Base-by-base conservation (phyloP, 2,797 vertebrate species). In the Merluccius polli region DNA sequence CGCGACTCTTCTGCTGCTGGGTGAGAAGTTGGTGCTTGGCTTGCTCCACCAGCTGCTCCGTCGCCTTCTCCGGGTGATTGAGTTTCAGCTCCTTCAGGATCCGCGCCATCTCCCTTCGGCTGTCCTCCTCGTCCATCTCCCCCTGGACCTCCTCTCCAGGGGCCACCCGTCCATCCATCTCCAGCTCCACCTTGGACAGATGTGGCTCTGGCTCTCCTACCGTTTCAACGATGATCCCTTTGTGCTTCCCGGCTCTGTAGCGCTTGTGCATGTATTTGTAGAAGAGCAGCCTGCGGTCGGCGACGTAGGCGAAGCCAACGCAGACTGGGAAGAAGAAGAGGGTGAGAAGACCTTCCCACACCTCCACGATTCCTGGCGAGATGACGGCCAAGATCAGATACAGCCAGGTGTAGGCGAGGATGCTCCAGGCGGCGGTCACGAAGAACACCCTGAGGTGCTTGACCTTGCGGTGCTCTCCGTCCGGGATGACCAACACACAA, bases 391-490 rank as follows among this genome's bases (percentile, higher is more conserved):
- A 86, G 90, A 99, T 99, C 77, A 99, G 90, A 83, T 99, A 99
- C 0, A 99, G 95, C 98, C 98, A 99, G 33, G 90, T 95, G 81
- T 99, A 99, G 0, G 98, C 98, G 59, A 99, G 98, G 84, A 99
- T 93, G 85, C 97, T 99, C 98, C 98, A 99, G 35, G 95, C 83
- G 0, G 98, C 97, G 0, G 98, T 99, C 78, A 99, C 95, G 16
- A 99, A 98, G 88, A 99, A 99, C 68, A 98, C 98, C 5, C 97
- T 78, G 35, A 98, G 88, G 81, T 99, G 98, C 81, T 99, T 99
- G 38, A 99, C 96, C 87, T 95, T 96, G 65, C 98, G 92, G 10
- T 94, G 95, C 83, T 98, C 94, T 5, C 97, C 97, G 0, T 99
- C 95, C 0, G 98, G 98, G 68, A 99, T 97, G 59, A 99, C 97